Evolutionary conservation across 2,888 invertebrate species (phyloP), one percentile per base, ranked within the genome.

Genomic region (Drosophila acutilabella): DNA sequence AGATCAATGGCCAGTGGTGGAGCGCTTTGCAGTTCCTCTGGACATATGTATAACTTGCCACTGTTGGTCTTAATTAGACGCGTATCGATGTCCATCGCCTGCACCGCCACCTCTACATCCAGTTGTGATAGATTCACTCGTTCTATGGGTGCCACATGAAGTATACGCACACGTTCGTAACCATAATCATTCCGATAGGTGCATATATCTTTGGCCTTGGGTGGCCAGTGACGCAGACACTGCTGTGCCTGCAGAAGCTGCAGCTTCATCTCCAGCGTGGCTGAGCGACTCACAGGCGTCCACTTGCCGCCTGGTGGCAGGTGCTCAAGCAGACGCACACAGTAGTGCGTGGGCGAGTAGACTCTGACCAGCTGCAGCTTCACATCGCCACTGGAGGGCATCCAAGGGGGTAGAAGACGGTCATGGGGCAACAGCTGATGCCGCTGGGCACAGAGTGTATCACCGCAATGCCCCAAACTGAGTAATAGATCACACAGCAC

Each of bases 321-420:
- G n/a, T 88, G 74, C 42, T 85, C 88, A 48, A 72, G 11, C 10
- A 82, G 13, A 8, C 66, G 70, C 3, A 86, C 86, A 30, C 86
- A 77, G 14, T 77, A 77, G 20, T 83, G 82, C 0, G 60, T 59
- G 0, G 82, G 82, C 5, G 82, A 66, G 26, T 82, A 82, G 7
- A 72, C 68, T 0, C 51, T 50, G 0, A 80, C 16, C 3, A 83
- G 23, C 13, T 48, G 42, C 2, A 83, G n/a, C 38, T 83, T 83
- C 0, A 83, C 47, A 18, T 83, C 80, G 0, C 88, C 86, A 13
- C 36, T 14, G 0, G 13, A 0, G 0, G 83, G 74, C 11, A 72
- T 2, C 1, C 40, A 23, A 0, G 18, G 2, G 0, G 30, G 8
- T 7, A 66, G 5, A 10, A 47, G 18, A 0, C 41, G 45, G 50